Evolutionary conservation across 1,140 invertebrate species (phyloP).

Genomic region (Onthophagus taurus): DNA sequence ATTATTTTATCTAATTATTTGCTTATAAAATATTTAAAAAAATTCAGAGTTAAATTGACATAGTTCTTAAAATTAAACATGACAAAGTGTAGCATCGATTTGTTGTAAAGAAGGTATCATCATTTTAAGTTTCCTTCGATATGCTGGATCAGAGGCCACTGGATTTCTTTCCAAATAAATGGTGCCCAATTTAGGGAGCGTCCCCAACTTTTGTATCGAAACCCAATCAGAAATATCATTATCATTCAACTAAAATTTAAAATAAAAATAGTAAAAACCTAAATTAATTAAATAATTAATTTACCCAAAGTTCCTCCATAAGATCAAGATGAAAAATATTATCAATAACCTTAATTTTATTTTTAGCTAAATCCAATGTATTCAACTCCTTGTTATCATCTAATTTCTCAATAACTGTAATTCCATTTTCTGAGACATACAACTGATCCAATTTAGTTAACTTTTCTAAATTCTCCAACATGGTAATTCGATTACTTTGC

Average conservation of each 20-base stretch:
- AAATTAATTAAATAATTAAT: constrained; percentile 14
- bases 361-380: constrained; percentile 85
- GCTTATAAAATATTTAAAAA: no score
- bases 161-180: constrained; percentile 94
- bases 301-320: constrained; percentile 92
- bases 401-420: constrained; percentile 66
- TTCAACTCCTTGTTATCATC: constrained; percentile 59
- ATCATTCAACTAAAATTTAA: constrained; percentile 78
- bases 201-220: constrained; percentile 64
- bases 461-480: constrained; percentile 77
- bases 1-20: no score
- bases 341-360: constrained; percentile 73
- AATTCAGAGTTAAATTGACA: no score
- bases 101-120: constrained; percentile 78
- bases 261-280: constrained; percentile 16
- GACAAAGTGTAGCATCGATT: constrained; percentile 90
- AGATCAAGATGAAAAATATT: constrained; percentile 66
- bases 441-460: constrained; percentile 73
- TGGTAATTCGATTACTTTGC: constrained; percentile 81
- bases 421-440: constrained; percentile 92
- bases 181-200: constrained; percentile 71
- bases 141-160: constrained; percentile 71
- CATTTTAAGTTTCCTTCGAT: constrained; percentile 86
- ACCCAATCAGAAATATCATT: constrained; percentile 84
- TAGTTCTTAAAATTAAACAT: no score